Evolutionary conservation across 1,140 invertebrate species (phyloP).

Genomic region (Aphelenchoides avenae): DNA sequence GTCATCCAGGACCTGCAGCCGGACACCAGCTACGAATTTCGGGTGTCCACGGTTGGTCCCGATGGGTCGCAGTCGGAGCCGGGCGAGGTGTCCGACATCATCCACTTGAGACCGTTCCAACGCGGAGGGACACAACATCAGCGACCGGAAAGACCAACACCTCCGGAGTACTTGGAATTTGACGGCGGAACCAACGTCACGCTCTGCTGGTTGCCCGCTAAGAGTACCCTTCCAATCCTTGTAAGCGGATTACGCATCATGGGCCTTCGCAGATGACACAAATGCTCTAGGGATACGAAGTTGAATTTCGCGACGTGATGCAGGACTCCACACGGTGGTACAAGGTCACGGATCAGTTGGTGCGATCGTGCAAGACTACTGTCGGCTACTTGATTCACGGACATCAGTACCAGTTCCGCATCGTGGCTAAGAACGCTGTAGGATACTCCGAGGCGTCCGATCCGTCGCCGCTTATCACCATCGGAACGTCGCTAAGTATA

Average conservation of each 20-base stretch:
- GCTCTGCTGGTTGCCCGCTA: conserved; percentile 56
- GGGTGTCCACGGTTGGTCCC: conserved; percentile 36
- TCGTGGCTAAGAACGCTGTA: conserved; percentile 53
- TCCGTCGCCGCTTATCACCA: conserved; percentile 50
- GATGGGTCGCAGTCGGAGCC: conserved; percentile 37
- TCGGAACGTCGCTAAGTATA: conserved; percentile 35
- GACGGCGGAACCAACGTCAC: conserved; percentile 53
- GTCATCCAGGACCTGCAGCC: conserved; percentile 48
- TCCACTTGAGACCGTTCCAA: conserved; percentile 24
- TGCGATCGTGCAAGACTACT: conserved; percentile 56
- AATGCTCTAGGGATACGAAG: conserved; percentile 50
- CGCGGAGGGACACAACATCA: conserved; percentile 1
- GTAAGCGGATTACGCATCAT: conserved; percentile 27
- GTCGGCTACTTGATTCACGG: conserved; percentile 42
- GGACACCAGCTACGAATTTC: conserved; percentile 53
- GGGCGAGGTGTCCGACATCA: conserved; percentile 41
- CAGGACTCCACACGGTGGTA: conserved; percentile 55
- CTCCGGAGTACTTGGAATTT: conserved; percentile 55
- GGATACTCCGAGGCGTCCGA: conserved; percentile 56
- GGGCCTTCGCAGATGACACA: not conserved
- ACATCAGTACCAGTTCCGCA: conserved; percentile 58
- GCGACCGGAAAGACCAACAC: conserved; percentile 39
- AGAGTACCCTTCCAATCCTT: conserved; percentile 51
- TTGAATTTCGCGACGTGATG: conserved; percentile 57
- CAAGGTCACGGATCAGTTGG: conserved; percentile 54